Percentiles rank a stretch among this genome's conserved stretches.
phyloP scores from a whole-genome alignment of 2,888 invertebrate genomes.

The Drosophila hamatofila region DNA sequence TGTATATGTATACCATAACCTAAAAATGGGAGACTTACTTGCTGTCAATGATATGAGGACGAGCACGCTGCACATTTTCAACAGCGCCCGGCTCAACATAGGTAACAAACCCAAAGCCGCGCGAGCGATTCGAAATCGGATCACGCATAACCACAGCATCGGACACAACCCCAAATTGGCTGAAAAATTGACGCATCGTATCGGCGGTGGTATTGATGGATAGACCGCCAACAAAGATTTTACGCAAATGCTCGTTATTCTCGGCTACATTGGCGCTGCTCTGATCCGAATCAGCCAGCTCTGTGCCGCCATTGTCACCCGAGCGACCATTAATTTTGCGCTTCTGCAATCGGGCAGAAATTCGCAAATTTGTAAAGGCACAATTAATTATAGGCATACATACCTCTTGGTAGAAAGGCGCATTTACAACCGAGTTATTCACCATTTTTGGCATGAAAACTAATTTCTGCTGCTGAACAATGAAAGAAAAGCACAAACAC shows the following conservation, averaged over 20 bases:
- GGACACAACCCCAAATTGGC: conserved; percentile 79
- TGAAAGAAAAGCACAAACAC: conserved; percentile 42
- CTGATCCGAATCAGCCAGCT: background rate
- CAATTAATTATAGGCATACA: conserved; percentile 4
- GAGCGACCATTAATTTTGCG: conserved; percentile 25
- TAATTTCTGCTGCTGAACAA: conserved; percentile 28
- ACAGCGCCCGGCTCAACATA: conserved; percentile 73
- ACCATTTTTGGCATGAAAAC: conserved; percentile 59
- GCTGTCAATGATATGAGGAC: conserved; percentile 81
- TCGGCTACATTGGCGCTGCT: conserved; percentile 4
- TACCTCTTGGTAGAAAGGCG: conserved; percentile 54
- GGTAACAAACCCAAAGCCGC: conserved; percentile 83
- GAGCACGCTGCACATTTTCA: conserved; percentile 79
- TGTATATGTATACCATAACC: no score
- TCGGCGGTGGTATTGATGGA: conserved; percentile 78
- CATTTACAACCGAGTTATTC: conserved; percentile 32
- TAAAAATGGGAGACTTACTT: conserved; percentile 85
- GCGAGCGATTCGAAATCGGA: conserved; percentile 80
- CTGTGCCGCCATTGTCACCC: conserved; percentile 2
- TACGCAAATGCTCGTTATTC: conserved; percentile 77
- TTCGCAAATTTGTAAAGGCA: background rate
- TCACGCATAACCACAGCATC: conserved; percentile 83
- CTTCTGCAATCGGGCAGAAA: conserved; percentile 18
- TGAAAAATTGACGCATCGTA: conserved; percentile 73
- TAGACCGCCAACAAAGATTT: conserved; percentile 83